phyloP scores from a whole-genome alignment of 2,113 vertebrate genomes.

The Xenopus borealis region DNA sequence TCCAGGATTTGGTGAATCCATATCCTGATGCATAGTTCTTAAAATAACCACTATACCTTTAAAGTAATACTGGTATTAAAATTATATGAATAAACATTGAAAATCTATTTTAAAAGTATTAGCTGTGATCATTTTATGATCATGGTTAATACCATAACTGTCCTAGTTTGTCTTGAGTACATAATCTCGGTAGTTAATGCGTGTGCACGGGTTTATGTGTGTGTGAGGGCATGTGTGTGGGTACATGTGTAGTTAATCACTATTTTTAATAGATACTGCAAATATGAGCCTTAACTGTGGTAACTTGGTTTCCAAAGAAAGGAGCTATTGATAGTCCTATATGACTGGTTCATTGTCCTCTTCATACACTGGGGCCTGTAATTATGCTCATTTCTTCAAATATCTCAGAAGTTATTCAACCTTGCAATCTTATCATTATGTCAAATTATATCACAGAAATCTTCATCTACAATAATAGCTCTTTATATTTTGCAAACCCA shows the following conservation, averaged over 20 bases:
- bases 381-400: slow-evolving; percentile 43
- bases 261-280: slow-evolving; percentile 9
- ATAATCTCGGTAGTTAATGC: too few relatives aligned
- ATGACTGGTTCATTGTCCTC: slow-evolving; percentile 38
- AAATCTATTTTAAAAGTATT: too few relatives aligned
- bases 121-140: too few relatives aligned
- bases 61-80: too few relatives aligned
- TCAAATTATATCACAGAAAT: slow-evolving; percentile 41
- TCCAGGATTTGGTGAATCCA: too few relatives aligned
- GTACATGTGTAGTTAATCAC: neutral
- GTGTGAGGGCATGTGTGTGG: too few relatives aligned
- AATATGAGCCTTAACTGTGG: neutral
- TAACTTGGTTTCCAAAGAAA: slow-evolving; percentile 21
- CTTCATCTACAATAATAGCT: slow-evolving; percentile 22
- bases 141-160: too few relatives aligned
- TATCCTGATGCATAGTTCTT: too few relatives aligned
- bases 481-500: slow-evolving; percentile 6
- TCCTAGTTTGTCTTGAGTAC: too few relatives aligned
- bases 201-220: too few relatives aligned
- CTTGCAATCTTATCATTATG: slow-evolving; percentile 45
- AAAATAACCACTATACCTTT: too few relatives aligned
- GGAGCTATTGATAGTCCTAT: slow-evolving; percentile 32
- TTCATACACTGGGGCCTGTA: slow-evolving; percentile 18
- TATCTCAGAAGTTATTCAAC: slow-evolving; percentile 15
- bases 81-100: too few relatives aligned